Evolutionary conservation across 2,113 vertebrate species (phyloP).

Genomic region (Pipra filicauda): DNA sequence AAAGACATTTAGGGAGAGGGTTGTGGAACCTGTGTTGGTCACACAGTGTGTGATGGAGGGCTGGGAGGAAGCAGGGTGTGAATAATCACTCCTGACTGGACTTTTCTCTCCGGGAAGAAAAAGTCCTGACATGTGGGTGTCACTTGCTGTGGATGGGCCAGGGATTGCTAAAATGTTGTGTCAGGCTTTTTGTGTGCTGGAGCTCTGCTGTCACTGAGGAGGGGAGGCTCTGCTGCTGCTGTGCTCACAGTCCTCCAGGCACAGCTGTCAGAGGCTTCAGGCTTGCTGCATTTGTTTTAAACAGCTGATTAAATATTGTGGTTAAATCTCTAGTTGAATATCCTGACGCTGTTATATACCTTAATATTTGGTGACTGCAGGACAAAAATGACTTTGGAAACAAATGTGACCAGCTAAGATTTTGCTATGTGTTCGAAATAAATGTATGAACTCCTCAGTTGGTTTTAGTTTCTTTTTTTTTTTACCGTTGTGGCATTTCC

Average conservation of each 20-base stretch:
- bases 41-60: rapidly evolving
- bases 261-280: neutral
- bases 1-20: neutral
- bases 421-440: neutral
- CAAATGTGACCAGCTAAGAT: neutral
- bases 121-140: neutral
- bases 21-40: neutral
- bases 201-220: neutral
- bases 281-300: neutral
- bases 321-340: neutral
- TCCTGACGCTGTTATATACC: neutral
- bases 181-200: neutral
- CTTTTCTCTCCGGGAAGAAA: neutral
- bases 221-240: neutral
- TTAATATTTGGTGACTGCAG: neutral
- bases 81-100: neutral
- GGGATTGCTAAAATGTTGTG: neutral
- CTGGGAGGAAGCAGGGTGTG: neutral
- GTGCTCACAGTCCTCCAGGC: neutral
- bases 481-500: neutral
- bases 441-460: neutral
- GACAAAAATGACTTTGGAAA: neutral
- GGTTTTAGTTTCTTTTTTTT: neutral
- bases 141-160: neutral
- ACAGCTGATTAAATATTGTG: neutral